phyloP scores from a whole-genome alignment of 2,888 invertebrate species.

The Epirrhoe alternata region DNA sequence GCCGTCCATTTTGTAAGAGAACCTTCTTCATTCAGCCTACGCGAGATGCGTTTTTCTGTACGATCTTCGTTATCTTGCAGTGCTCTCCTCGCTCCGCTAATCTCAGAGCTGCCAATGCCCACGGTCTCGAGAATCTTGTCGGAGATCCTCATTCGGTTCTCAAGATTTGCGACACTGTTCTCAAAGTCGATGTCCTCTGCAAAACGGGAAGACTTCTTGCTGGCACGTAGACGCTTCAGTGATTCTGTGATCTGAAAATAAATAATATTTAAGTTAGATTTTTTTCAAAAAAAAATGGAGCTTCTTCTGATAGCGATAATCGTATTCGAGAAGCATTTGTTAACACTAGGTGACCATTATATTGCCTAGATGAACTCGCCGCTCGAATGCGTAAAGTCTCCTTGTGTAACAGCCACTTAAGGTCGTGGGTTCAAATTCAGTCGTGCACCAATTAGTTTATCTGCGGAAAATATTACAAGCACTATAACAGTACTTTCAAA shows the following conservation, averaged over 20 bases:
- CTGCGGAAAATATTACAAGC: too few relatives aligned
- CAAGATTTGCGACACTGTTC: constrained; percentile 83
- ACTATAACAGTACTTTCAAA: too few relatives aligned
- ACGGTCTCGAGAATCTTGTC: constrained; percentile 88
- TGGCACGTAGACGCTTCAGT: constrained; percentile 85
- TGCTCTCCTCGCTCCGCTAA: constrained; percentile 78
- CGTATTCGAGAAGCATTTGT: too few relatives aligned
- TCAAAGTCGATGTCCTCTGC: constrained; percentile 88
- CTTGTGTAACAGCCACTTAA: too few relatives aligned
- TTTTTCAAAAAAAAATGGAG: not conserved
- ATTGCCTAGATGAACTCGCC: too few relatives aligned
- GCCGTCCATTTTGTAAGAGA: constrained; percentile 88
- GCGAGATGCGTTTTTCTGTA: constrained; percentile 77
- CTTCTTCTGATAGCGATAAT: too few relatives aligned
- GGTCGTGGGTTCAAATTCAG: too few relatives aligned
- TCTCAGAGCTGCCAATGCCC: constrained; percentile 85
- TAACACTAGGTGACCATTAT: too few relatives aligned
- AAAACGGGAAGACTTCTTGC: constrained; percentile 85
- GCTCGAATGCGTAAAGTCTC: too few relatives aligned
- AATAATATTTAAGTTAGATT: constrained; percentile 5
- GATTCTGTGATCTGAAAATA: constrained; percentile 85
- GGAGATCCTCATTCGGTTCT: constrained; percentile 85
- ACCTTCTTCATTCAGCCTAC: constrained; percentile 70
- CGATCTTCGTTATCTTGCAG: constrained; percentile 79
- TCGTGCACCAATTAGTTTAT: too few relatives aligned